Percentiles rank a stretch among this genome's conserved stretches.
Conservation (phyloP, 35 echinoderm and acorn worm genomes). For the Acanthaster planci region DNA sequence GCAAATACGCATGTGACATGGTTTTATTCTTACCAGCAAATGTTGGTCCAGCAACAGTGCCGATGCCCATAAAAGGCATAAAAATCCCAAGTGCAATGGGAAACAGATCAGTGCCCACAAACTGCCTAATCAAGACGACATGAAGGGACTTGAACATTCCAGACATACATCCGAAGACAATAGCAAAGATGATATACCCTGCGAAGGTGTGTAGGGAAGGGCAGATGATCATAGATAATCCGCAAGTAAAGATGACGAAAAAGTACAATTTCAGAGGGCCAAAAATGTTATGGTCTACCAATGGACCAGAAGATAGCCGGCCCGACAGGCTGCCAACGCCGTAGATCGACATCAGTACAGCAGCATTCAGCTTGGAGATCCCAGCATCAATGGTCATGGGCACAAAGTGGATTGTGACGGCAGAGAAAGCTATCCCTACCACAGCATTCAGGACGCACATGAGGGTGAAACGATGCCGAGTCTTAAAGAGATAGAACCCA, state of each 20-base stretch:
- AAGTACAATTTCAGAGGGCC: not conserved
- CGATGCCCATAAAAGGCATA: conserved; percentile 10
- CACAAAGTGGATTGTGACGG: not conserved
- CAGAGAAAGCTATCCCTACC: not conserved
- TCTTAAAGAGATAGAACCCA: not conserved
- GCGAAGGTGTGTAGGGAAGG: not conserved
- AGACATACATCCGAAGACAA: not conserved
- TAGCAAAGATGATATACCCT: not conserved
- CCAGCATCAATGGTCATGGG: not conserved
- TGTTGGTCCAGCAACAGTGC: not conserved
- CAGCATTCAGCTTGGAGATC: not conserved
- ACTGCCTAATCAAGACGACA: not conserved
- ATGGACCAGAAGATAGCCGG: not conserved
- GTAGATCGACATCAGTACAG: not conserved
- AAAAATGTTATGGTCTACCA: not conserved
- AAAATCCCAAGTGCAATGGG: not conserved
- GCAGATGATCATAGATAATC: not conserved
- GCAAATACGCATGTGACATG: not conserved
- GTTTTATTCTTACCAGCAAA: not conserved
- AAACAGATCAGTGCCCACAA: not conserved
- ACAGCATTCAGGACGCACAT: not conserved
- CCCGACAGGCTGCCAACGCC: not conserved
- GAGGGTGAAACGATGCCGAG: not conserved
- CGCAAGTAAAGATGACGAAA: not conserved
- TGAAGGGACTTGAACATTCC: not conserved